A percentile compares a stretch with the other conserved stretches of the same genome.
These are phyloP conservation scores for Tridacna gigas DNA, from an alignment of 2,888 invertebrate genomes.

Conservation along the genomic window DNA sequence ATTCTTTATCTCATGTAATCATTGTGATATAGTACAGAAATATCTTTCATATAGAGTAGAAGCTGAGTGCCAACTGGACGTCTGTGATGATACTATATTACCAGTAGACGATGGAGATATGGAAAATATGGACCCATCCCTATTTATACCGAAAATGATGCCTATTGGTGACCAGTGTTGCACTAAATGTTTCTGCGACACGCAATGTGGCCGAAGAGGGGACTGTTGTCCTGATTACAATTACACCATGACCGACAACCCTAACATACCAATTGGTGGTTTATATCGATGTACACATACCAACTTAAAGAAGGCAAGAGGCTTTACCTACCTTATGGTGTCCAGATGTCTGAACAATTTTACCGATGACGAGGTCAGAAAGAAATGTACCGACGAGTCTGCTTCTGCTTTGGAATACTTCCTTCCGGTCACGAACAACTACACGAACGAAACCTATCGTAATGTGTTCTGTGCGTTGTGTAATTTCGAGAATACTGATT, in stretches of 20 bases:
- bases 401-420: background rate
- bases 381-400: background rate
- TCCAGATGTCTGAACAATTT: constrained; percentile 6
- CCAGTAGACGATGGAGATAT: background rate
- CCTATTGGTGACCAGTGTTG: background rate
- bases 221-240: constrained; percentile 12
- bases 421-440: background rate
- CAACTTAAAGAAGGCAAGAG: background rate
- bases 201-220: background rate
- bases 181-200: background rate
- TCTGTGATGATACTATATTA: background rate
- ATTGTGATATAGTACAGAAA: background rate
- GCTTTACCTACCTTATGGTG: background rate
- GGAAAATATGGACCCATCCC: background rate
- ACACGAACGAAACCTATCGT: background rate
- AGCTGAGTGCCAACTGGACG: background rate
- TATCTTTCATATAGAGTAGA: background rate
- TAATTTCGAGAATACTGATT: constrained; percentile 3
- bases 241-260: background rate
- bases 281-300: background rate
- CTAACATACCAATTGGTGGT: background rate
- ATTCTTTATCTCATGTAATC: background rate
- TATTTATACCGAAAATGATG: background rate
- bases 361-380: background rate
- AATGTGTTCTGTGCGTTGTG: constrained; percentile 15